Conservation (phyloP, 2,113 vertebrate genomes). For the Phalacrocorax carbo region DNA sequence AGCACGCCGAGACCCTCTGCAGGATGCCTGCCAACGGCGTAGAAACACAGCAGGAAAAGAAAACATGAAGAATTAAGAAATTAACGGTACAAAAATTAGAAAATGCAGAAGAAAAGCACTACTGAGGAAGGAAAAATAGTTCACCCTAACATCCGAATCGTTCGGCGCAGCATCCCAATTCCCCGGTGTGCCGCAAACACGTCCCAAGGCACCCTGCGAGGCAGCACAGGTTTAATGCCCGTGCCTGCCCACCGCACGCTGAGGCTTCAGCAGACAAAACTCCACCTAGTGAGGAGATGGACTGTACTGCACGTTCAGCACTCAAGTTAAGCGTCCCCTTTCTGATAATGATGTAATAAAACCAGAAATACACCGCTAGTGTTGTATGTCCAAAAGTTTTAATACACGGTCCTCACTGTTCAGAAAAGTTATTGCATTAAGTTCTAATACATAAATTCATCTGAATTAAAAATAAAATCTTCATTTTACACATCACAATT, state of each 20-base stretch:
- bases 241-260: rapidly evolving
- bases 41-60: background rate
- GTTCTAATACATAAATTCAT: background rate
- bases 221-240: background rate
- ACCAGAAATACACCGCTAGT: background rate
- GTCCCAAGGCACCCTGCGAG: background rate
- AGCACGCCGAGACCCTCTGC: background rate
- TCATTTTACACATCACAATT: background rate
- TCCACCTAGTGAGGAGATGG: slow-evolving; percentile 12
- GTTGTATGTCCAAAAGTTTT: background rate
- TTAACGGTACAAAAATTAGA: background rate
- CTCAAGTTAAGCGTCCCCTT: background rate
- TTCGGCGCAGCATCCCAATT: background rate
- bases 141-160: background rate
- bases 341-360: background rate
- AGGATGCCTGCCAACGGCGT: rapidly evolving
- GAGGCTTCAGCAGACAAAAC: background rate
- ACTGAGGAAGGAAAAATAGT: background rate
- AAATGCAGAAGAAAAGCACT: background rate
- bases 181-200: background rate
- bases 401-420: background rate
- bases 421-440: slow-evolving; percentile 13
- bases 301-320: background rate
- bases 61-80: background rate
- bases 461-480: background rate